Evolutionary conservation across 2,888 invertebrate genomes (phyloP), one percentile per base, ranked within the genome.

Genomic region (Orchesellides sinensis): DNA sequence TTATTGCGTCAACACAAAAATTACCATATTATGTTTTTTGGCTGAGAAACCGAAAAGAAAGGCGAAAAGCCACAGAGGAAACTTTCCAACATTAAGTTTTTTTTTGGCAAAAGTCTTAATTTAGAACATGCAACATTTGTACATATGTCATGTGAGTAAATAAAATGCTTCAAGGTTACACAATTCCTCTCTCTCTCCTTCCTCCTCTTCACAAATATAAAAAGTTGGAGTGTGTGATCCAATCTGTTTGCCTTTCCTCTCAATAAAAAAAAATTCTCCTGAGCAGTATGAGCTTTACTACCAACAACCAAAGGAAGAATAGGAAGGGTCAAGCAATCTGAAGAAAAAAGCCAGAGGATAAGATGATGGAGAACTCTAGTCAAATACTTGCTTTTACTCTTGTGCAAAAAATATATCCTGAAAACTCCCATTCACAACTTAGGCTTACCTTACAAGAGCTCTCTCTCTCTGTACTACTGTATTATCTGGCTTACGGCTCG

Each of bases 1-100:
- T 54, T 54, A 10, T 61, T 45, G 29, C 59, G 72, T 72, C 61
- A 61, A 61, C 61, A 61, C 56, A 61, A 47, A 61, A 61, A 61
- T 72, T 61, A 72, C 59, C 72, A 61, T 72, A 72, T 72, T 47
- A n/a, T n/a, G n/a, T n/a, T n/a, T n/a, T n/a, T n/a, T 72, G 59
- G 17, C 32, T 19, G 19, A 32, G 32, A 61, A 61, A 61, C 29
- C 12, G 32, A 32, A 29, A 19, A 21, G 21, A 49, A 19, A 10
- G 47, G n/a, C 49, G 25, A 17, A 52, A 17, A 27, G 14, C 32
- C 29, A n/a, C 17, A 59, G 47, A 21, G 25, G 21, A 25, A 56
- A 56, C 56, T 56, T 56, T 56, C n/a, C 56, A 14, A n/a, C n/a
- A n/a, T n/a, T n/a, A n/a, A n/a, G n/a, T n/a, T n/a, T n/a, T n/a